Conservation (phyloP, 2,113 vertebrate species). For the Struthio camelus region DNA sequence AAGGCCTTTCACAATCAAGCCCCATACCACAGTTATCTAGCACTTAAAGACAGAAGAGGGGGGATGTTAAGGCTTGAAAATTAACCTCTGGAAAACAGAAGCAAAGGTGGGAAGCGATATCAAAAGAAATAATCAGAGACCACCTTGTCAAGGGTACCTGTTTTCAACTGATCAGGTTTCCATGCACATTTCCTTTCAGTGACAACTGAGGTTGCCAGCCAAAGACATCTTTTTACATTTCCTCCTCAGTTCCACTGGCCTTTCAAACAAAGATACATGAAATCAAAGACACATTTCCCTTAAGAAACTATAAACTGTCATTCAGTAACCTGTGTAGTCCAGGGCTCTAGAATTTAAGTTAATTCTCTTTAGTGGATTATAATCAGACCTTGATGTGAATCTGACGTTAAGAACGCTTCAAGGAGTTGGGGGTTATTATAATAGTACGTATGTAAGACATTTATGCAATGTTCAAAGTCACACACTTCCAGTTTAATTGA, state of each 20-base stretch:
- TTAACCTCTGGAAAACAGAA: neutral
- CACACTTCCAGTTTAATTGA: neutral
- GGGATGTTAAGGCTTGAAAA: neutral
- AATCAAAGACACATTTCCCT: neutral
- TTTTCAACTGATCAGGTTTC: neutral
- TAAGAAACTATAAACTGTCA: neutral
- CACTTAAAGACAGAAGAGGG: neutral
- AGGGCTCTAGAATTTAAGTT: neutral
- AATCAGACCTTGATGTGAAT: neutral
- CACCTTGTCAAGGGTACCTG: neutral
- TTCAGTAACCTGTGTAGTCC: neutral
- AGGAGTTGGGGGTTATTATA: neutral
- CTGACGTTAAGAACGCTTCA: neutral
- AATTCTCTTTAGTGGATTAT: neutral
- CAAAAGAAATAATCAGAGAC: neutral
- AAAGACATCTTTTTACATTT: neutral
- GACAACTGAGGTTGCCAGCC: neutral
- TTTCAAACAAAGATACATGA: neutral
- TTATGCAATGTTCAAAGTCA: slow-evolving; percentile 16
- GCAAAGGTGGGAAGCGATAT: neutral
- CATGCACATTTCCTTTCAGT: neutral
- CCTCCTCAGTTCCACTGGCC: neutral
- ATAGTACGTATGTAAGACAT: neutral
- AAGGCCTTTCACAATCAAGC: neutral
- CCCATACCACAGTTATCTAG: neutral